A percentile compares a stretch with the other conserved stretches of the same genome.
Conservation (phyloP, 2,888 invertebrate genomes). For the Cybosia mesomella region DNA sequence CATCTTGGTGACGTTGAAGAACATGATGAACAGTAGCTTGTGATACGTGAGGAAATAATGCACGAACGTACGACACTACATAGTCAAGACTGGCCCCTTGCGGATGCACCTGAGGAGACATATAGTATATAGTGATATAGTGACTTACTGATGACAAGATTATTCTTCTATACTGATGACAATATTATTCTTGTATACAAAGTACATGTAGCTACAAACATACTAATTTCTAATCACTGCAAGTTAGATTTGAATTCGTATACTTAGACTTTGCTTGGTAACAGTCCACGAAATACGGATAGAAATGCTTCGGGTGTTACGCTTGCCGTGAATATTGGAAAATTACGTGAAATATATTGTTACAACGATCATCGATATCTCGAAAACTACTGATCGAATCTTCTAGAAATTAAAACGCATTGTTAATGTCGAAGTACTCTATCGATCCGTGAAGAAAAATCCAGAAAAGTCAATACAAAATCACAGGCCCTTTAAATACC, state of each 20-base stretch:
- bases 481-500: too few species aligned
- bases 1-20: slow-evolving; percentile 91
- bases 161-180: too few species aligned
- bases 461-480: too few species aligned
- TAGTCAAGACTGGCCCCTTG: slow-evolving; percentile 96
- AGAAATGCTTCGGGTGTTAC: not conserved
- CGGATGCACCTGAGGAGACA: slow-evolving; percentile 91
- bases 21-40: slow-evolving; percentile 92
- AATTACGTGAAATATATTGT: too few species aligned
- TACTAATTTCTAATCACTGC: not conserved
- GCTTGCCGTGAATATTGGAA: too few species aligned
- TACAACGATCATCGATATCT: too few species aligned
- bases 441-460: too few species aligned
- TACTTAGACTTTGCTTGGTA: not conserved
- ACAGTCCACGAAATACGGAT: too few species aligned
- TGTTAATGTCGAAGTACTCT: too few species aligned
- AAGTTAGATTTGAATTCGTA: not conserved
- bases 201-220: not conserved
- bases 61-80: slow-evolving; percentile 96
- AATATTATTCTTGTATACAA: not conserved
- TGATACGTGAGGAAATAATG: slow-evolving; percentile 90
- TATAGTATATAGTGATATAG: not conserved
- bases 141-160: not conserved
- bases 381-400: too few species aligned
- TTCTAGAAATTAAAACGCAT: too few species aligned